Conservation (phyloP, 2,113 vertebrate genomes). For the Hippocampus barbouri region DNA sequence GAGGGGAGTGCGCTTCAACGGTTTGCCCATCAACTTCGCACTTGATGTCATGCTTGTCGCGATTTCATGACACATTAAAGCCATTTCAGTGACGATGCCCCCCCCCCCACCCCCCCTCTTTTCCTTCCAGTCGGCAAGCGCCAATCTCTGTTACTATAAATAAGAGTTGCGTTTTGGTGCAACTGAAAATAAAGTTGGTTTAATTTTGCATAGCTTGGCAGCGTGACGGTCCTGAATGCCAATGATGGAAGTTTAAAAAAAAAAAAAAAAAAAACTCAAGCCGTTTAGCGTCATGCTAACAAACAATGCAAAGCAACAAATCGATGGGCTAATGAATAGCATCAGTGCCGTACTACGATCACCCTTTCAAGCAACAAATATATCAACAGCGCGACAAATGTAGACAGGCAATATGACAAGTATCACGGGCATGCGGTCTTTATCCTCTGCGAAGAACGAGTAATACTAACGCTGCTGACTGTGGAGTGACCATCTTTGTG, state of each 20-base stretch:
- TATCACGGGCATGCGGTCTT: neutral
- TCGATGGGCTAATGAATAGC: neutral
- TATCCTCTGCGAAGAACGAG: neutral
- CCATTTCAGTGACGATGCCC: slow-evolving; percentile 32
- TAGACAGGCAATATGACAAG: neutral
- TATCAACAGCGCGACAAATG: neutral
- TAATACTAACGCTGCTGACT: too few species aligned
- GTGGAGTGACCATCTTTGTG: neutral
- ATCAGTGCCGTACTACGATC: neutral
- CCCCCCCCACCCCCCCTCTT: neutral
- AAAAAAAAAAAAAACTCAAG: too few species aligned
- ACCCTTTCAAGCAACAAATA: neutral
- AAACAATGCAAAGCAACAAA: neutral
- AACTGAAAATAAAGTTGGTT: neutral
- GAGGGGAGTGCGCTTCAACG: slow-evolving; percentile 51
- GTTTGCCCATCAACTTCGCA: slow-evolving; percentile 51
- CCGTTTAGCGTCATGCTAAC: neutral
- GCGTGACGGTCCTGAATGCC: neutral
- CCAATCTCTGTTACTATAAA: slow-evolving; percentile 24
- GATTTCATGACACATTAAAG: slow-evolving; percentile 60
- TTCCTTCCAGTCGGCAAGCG: slow-evolving; percentile 8
- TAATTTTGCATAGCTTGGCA: neutral
- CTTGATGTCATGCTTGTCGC: slow-evolving; percentile 59
- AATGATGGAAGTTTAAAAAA: neutral
- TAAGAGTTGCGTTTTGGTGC: slow-evolving; percentile 8